phyloP scores from a whole-genome alignment of 2,888 invertebrate species.

The Thera britannica region DNA sequence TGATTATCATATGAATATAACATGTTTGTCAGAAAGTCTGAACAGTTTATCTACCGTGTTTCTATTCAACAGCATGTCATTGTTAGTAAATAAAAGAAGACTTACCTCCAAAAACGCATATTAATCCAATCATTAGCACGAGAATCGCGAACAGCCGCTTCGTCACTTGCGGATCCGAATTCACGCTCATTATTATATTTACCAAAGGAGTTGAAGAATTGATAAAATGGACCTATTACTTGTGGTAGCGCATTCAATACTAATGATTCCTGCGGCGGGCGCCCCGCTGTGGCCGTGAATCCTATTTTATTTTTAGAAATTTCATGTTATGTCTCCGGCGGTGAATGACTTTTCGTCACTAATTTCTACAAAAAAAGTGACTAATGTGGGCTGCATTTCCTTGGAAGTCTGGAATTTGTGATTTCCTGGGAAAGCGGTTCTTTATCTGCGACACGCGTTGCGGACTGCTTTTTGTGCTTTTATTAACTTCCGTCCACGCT shows the following conservation, averaged over 20 bases:
- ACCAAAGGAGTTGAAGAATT: constrained; percentile 19
- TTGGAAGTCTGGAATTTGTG: constrained; percentile 17
- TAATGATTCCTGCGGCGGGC: constrained; percentile 19
- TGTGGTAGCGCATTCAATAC: constrained; percentile 27
- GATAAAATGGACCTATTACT: constrained; percentile 22
- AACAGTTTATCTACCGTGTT: neutral
- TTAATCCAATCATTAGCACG: constrained; percentile 65
- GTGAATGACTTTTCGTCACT: constrained; percentile 59
- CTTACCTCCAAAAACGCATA: constrained; percentile 76
- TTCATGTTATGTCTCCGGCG: constrained; percentile 67
- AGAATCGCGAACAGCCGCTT: constrained; percentile 66
- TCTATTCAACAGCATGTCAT: constrained; percentile 33
- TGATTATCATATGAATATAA: too few relatives aligned
- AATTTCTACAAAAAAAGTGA: constrained; percentile 43
- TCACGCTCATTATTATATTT: constrained; percentile 58
- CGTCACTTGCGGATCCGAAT: constrained; percentile 65
- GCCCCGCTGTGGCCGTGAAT: constrained; percentile 57
- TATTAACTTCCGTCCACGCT: neutral
- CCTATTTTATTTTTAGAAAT: constrained; percentile 67
- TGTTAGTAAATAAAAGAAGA: constrained; percentile 47
- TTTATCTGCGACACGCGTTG: neutral
- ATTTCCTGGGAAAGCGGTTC: constrained; percentile 15
- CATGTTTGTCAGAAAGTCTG: too few relatives aligned
- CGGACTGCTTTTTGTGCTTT: neutral
- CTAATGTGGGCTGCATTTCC: constrained; percentile 23